A percentile compares a stretch with the other conserved stretches of the same genome.
Conservation (phyloP, 2,888 invertebrate species). For the Tiphia femorata region DNA sequence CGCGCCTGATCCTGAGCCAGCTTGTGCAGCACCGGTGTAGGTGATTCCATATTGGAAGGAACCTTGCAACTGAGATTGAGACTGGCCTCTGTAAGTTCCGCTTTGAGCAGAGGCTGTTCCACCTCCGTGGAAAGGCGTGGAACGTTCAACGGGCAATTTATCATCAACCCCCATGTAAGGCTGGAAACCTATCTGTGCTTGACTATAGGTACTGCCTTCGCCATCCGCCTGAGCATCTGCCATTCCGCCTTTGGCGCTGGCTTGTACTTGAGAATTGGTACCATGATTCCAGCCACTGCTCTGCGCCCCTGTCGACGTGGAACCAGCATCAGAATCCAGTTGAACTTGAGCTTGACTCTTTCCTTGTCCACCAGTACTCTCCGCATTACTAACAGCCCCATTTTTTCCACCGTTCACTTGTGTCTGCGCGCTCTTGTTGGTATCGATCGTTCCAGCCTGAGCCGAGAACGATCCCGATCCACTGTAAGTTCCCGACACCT, state of each 20-base stretch:
- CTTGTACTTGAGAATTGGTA: constrained; percentile 85
- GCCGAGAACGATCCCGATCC: constrained; percentile 86
- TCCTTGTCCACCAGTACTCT: constrained; percentile 80
- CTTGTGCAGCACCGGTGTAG: constrained; percentile 85
- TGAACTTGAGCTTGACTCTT: constrained; percentile 85
- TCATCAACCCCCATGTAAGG: constrained; percentile 75
- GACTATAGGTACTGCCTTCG: constrained; percentile 87
- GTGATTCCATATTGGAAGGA: constrained; percentile 83
- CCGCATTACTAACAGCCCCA: constrained; percentile 82
- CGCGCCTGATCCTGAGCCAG: constrained; percentile 78
- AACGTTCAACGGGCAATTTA: constrained; percentile 70
- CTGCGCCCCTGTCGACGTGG: constrained; percentile 81
- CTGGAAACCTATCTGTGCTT: constrained; percentile 89
- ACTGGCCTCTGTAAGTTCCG: constrained; percentile 81
- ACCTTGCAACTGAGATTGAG: constrained; percentile 86
- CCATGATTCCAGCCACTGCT: constrained; percentile 82
- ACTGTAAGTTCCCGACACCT: constrained; percentile 84
- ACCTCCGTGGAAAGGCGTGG: constrained; percentile 78
- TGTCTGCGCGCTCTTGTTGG: constrained; percentile 78
- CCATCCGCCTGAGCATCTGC: constrained; percentile 89
- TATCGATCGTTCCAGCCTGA: constrained; percentile 84
- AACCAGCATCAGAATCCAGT: constrained; percentile 81
- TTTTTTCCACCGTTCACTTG: constrained; percentile 80
- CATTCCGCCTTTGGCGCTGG: constrained; percentile 84
- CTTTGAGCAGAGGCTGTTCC: constrained; percentile 86